Conservation (phyloP, 1,140 invertebrate genomes). For the Brachionus angularis region DNA sequence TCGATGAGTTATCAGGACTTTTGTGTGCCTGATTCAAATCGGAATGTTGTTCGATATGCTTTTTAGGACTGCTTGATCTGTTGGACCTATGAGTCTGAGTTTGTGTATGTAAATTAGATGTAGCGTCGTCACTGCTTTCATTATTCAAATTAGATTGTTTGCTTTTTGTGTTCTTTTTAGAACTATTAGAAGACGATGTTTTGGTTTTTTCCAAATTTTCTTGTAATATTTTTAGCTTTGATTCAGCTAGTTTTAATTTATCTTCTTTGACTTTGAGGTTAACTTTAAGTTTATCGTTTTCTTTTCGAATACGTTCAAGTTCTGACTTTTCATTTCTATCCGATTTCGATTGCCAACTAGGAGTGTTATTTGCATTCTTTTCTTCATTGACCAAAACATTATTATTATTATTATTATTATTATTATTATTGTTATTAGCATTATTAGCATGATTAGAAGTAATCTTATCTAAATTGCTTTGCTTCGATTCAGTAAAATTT, state of each 20-base stretch:
- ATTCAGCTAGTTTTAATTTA: not conserved
- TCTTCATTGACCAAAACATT: too few species aligned
- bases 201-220: not conserved
- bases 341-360: too few species aligned
- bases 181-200: not conserved
- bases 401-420: too few species aligned
- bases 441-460: too few species aligned
- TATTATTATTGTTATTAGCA: too few species aligned
- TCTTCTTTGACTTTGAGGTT: conserved; percentile 24
- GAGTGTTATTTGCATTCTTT: too few species aligned
- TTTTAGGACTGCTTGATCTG: not conserved
- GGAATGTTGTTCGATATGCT: not conserved
- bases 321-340: conserved; percentile 15
- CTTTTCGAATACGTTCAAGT: not conserved
- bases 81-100: not conserved
- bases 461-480: not conserved
- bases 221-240: not conserved
- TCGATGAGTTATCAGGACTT: not conserved
- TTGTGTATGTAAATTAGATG: conserved; percentile 1
- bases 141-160: not conserved
- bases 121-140: not conserved
- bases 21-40: not conserved
- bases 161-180: not conserved
- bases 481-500: conserved; percentile 32
- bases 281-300: conserved; percentile 25